Evolutionary conservation across 2,797 vertebrate species (phyloP).

Genomic region (Xenops minutus): DNA sequence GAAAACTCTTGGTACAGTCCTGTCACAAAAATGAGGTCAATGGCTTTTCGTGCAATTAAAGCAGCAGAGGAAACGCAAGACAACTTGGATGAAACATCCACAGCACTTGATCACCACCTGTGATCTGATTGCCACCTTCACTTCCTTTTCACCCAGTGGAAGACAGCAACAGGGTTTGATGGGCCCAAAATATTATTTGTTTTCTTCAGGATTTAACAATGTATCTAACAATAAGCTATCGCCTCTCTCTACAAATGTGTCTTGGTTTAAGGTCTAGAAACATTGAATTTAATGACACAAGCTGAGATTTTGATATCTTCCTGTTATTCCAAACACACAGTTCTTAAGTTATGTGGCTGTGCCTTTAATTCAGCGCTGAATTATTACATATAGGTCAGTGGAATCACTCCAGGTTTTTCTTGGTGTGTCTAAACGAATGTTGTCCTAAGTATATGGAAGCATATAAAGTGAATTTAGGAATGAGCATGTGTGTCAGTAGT

Average conservation of each 20-base stretch:
- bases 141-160: not conserved
- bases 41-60: not conserved
- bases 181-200: not conserved
- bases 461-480: not conserved
- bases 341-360: not conserved
- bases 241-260: not conserved
- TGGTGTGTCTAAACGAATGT: not conserved
- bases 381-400: not conserved
- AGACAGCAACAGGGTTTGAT: not conserved
- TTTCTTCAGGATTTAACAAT: not conserved
- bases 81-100: not conserved
- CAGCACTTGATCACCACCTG: not conserved
- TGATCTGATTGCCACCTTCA: not conserved
- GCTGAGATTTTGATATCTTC: not conserved
- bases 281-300: not conserved
- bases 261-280: not conserved
- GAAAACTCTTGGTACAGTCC: not conserved
- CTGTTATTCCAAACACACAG: not conserved
- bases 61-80: not conserved
- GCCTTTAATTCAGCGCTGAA: not conserved
- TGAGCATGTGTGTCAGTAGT: not conserved
- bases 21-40: not conserved
- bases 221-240: not conserved
- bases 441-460: conserved; percentile 19
- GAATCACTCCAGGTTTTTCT: conserved; percentile 11